phyloP scores from a whole-genome alignment of 2,113 vertebrate genomes.

The Aphelocoma coerulescens region DNA sequence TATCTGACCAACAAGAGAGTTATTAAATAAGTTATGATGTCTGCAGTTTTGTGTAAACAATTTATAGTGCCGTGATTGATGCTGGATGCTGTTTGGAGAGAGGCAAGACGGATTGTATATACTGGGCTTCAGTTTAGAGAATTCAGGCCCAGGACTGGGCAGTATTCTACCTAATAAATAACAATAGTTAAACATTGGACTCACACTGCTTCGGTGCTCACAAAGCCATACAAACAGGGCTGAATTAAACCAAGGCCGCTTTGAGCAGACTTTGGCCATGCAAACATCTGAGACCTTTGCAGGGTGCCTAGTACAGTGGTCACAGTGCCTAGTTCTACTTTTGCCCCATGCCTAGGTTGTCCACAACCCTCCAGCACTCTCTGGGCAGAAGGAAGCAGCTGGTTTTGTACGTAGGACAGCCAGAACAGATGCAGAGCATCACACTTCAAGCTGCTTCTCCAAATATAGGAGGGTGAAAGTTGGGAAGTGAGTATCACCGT shows the following conservation, averaged over 20 bases:
- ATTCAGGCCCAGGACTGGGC: not conserved
- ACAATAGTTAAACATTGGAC: not conserved
- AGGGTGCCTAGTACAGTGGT: not conserved
- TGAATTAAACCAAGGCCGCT: not conserved
- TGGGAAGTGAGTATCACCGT: not conserved
- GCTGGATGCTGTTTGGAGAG: not conserved
- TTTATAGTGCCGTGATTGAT: conserved; percentile 36
- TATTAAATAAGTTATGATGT: conserved; percentile 41
- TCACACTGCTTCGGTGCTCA: not conserved
- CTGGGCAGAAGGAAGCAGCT: not conserved
- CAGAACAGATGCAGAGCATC: not conserved
- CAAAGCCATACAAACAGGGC: not conserved
- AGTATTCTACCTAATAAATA: conserved; percentile 33
- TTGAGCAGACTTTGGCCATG: not conserved
- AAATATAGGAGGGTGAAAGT: not conserved
- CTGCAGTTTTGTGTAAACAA: conserved; percentile 41
- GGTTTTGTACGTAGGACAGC: not conserved
- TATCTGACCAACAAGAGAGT: conserved; percentile 25
- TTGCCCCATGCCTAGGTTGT: not conserved
- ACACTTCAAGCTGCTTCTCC: not conserved
- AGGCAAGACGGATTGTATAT: not conserved
- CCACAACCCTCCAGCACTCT: not conserved
- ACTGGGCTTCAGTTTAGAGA: not conserved
- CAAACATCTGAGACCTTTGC: not conserved
- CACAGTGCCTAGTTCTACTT: not conserved